phyloP scores from a whole-genome alignment of 2,113 vertebrate genomes.

The Psilopsiagon aurifrons region DNA sequence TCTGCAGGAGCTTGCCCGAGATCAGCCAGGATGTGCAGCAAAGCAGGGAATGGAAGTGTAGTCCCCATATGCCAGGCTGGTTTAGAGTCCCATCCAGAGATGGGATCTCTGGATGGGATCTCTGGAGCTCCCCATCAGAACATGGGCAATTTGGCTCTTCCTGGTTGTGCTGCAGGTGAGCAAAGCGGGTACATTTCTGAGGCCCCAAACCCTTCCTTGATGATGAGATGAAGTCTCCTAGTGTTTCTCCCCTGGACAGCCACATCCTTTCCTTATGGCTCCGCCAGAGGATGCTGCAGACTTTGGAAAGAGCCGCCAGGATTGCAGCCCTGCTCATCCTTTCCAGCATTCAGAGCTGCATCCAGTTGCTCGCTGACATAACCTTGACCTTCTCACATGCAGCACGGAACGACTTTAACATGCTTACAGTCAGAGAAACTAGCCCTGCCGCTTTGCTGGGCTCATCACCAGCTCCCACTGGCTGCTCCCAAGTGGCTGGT shows the following conservation, averaged over 20 bases:
- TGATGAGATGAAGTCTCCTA: rapidly evolving
- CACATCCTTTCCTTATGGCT: neutral
- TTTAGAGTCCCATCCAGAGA: neutral
- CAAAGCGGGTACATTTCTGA: neutral
- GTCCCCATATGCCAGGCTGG: neutral
- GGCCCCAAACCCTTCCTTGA: neutral
- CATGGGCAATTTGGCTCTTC: rapidly evolving
- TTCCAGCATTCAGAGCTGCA: neutral
- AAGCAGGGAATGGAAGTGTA: neutral
- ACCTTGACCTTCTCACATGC: rapidly evolving
- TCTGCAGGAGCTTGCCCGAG: neutral
- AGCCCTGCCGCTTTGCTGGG: neutral
- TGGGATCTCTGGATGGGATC: neutral
- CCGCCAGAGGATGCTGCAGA: constrained; percentile 63
- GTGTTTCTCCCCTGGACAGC: neutral
- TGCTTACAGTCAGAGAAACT: no score
- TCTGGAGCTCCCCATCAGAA: rapidly evolving
- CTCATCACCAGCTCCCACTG: neutral
- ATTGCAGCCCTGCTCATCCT: neutral
- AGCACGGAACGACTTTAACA: rapidly evolving
- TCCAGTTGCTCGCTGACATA: neutral
- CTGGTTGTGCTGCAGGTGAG: rapidly evolving
- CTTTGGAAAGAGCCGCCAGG: neutral
- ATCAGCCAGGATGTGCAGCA: neutral
- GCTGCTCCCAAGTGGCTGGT: neutral